Conservation (phyloP, 2,797 vertebrate species). For the Cynopterus sphinx region DNA sequence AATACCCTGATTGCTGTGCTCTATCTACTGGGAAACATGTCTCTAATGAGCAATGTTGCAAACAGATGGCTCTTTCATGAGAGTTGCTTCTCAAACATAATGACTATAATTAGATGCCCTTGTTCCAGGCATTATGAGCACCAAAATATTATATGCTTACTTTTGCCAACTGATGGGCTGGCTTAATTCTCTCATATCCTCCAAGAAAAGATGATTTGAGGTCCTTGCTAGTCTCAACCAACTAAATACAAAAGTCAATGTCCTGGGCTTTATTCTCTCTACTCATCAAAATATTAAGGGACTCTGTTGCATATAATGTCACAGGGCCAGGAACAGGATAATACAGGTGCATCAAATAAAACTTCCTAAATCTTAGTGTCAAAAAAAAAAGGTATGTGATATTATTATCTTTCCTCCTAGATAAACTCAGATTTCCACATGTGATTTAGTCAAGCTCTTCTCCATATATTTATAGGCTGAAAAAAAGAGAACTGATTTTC, state of each 20-base stretch:
- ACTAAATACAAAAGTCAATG: neutral
- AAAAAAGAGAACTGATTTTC: neutral
- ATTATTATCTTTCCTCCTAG: neutral
- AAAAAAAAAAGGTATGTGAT: neutral
- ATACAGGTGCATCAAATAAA: neutral
- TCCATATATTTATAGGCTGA: neutral
- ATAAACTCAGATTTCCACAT: neutral
- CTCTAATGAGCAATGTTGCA: neutral
- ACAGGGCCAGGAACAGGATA: neutral
- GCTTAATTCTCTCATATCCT: neutral
- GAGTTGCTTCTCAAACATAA: neutral
- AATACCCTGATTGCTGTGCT: neutral
- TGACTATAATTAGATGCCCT: neutral
- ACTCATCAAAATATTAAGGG: neutral
- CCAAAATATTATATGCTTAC: neutral
- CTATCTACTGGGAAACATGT: neutral
- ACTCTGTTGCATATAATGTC: neutral
- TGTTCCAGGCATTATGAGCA: neutral
- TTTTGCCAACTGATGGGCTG: neutral
- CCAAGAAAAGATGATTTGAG: neutral
- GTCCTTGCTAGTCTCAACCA: neutral
- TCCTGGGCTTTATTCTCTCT: neutral
- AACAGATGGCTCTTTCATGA: neutral
- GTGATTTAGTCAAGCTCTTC: neutral
- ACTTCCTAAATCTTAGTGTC: neutral